Evolutionary conservation across 2,113 vertebrate genomes (phyloP), one percentile per base, ranked within the genome.

Genomic region (Leptocoma aspasia): DNA sequence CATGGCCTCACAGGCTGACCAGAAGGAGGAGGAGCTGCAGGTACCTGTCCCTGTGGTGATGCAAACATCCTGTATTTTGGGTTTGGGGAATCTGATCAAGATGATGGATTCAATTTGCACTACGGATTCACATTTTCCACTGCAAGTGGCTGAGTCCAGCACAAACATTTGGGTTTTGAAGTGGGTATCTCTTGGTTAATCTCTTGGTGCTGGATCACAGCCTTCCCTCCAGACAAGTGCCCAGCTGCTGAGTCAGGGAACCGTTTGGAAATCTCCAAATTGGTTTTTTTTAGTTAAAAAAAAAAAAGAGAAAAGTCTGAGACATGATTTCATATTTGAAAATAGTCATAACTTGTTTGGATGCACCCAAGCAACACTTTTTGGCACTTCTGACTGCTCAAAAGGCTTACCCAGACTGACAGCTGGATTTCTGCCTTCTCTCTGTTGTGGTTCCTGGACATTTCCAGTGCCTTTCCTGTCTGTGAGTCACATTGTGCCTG

Each of bases 21-120:
- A 99, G 98, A 99, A 99, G 79, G 99, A 99, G 97, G 99, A 99
- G 94, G 99, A 99, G 96, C 98, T 99, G 85, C 99, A 99, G 99
- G 99, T 99, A 80, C 37, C 27, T 2, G 11, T n/a, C 17, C 1
- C 5, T 44, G 71, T 23, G 21, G 14, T 4, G 2, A 5, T 52
- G 31, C 63, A 66, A 5, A 63, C 17, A 8, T 21, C 33, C 50
- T 1, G 0, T 63, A 13, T 31, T 45, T 28, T 71, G 42, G 35
- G 14, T 28, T 33, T 24, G 60, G 54, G 71, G 42, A 42, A 20
- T 60, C 56, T 42, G 66, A 35, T 76, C 7, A 3, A 39, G 33
- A 0, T n/a, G 49, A 23, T n/a, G 68, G 82, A 39, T 83, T 88
- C 37, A 16, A 0, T 72, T 45, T 81, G 63, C 3, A 4, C 21